Conservation (phyloP, 2,888 invertebrate species). For the Gisinianus flammeolus region DNA sequence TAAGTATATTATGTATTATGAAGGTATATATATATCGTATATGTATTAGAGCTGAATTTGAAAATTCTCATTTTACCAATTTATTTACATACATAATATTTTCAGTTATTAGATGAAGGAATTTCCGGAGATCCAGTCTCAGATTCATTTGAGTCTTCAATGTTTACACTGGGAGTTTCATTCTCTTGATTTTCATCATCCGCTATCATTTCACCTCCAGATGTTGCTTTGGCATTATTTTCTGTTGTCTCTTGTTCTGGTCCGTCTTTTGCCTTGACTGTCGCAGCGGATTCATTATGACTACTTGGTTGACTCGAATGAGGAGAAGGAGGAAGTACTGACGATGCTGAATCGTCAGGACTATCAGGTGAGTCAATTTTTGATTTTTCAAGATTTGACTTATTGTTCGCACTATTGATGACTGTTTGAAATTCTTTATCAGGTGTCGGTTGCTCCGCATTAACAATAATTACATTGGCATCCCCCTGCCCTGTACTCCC, state of each 20-base stretch:
- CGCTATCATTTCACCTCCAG: background rate
- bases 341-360: background rate
- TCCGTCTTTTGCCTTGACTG: background rate
- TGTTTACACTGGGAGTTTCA: constrained; percentile 14
- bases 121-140: constrained; percentile 32
- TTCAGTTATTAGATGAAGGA: background rate
- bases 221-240: background rate
- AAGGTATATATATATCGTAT: background rate
- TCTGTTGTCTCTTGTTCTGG: background rate
- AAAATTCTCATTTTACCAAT: background rate
- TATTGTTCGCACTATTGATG: constrained; percentile 45
- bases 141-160: constrained; percentile 23
- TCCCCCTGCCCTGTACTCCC: background rate
- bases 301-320: background rate
- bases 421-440: constrained; percentile 57
- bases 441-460: constrained; percentile 54
- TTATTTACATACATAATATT: background rate
- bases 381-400: constrained; percentile 22
- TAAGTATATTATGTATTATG: background rate
- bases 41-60: constrained; percentile 3
- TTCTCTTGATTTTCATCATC: constrained; percentile 16
- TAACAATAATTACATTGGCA: background rate
- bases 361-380: constrained; percentile 26
- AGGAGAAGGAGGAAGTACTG: background rate
- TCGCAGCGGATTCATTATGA: background rate